phyloP scores from a whole-genome alignment of 2,888 invertebrate species.

The Tenthredo notha region DNA sequence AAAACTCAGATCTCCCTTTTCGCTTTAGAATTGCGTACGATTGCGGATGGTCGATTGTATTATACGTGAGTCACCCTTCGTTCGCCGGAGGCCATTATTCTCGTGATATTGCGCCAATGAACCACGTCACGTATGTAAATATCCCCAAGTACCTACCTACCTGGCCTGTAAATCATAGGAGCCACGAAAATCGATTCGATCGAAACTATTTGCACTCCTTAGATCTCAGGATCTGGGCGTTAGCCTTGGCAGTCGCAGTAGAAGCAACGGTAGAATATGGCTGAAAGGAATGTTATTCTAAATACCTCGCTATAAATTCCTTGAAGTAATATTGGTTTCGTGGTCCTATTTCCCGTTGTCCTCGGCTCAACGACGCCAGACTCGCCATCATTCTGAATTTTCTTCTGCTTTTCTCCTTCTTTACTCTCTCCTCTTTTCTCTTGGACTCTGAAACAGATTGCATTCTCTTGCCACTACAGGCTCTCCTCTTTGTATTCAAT shows the following conservation, averaged over 20 bases:
- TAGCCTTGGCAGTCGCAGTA: not conserved
- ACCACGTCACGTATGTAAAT: conserved; percentile 27
- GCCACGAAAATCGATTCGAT: conserved; percentile 6
- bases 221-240: not conserved
- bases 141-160: not conserved
- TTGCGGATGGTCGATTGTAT: not conserved
- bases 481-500: conserved; percentile 52
- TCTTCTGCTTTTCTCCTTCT: not conserved
- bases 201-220: not conserved
- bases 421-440: conserved; percentile 50
- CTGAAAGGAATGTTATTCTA: conserved; percentile 49
- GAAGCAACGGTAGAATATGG: not conserved
- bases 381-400: conserved; percentile 51
- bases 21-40: conserved; percentile 11
- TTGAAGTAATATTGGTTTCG: conserved; percentile 59
- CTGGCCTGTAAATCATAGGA: not conserved
- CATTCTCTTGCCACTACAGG: conserved; percentile 56
- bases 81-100: conserved; percentile 27
- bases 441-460: conserved; percentile 64
- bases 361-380: conserved; percentile 49
- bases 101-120: conserved; percentile 11
- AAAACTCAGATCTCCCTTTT: conserved; percentile 16
- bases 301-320: conserved; percentile 58
- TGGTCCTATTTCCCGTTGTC: conserved; percentile 43
- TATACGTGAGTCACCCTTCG: conserved; percentile 24